Conservation (phyloP, 2,888 invertebrate species). For the Tenthredo distinguenda region DNA sequence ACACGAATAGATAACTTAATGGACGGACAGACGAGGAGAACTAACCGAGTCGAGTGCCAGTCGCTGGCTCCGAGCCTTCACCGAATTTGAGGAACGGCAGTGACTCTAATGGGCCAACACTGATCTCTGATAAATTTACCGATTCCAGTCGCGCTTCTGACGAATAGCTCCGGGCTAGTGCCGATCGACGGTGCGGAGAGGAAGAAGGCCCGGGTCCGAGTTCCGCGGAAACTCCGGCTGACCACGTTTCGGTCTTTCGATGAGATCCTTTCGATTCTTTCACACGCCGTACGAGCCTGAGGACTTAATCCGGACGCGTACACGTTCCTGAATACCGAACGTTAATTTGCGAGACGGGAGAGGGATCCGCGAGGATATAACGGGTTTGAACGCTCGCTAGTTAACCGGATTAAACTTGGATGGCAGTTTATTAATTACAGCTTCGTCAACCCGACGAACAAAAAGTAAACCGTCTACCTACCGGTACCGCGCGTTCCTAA, state of each 20-base stretch:
- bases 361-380: slow-evolving; percentile 51
- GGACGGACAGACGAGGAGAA: slow-evolving; percentile 62
- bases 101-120: slow-evolving; percentile 69
- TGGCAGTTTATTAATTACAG: slow-evolving; percentile 68
- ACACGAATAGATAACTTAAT: slow-evolving; percentile 76
- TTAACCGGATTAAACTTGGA: slow-evolving; percentile 64
- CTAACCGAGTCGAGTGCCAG: background rate
- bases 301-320: no score
- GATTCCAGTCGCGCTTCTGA: background rate
- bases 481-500: background rate
- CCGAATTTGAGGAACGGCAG: slow-evolving; percentile 38
- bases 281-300: no score
- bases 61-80: background rate
- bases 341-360: slow-evolving; percentile 4
- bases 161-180: no score
- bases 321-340: slow-evolving; percentile 8
- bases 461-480: slow-evolving; percentile 51
- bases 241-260: no score
- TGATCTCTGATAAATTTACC: slow-evolving; percentile 68
- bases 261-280: no score
- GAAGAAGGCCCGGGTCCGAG: no score
- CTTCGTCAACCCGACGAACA: slow-evolving; percentile 60
- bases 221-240: no score
- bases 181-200: no score
- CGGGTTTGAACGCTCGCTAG: slow-evolving; percentile 61